Conservation (phyloP, 2,113 vertebrate species). For the Halichoeres trimaculatus region DNA sequence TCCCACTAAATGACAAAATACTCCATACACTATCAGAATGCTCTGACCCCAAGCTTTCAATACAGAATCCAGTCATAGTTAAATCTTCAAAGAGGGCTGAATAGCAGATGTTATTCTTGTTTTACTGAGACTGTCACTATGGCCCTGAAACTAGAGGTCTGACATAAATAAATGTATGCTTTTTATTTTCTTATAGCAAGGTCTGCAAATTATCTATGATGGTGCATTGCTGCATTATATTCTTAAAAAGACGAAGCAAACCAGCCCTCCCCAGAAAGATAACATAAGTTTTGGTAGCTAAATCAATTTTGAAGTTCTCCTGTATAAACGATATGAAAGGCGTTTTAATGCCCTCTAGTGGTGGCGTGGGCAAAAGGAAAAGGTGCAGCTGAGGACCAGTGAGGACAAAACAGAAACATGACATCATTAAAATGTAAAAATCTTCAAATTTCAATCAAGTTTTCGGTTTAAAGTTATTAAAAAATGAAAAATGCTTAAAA, state of each 20-base stretch:
- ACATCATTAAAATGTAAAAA: neutral
- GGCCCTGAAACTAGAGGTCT: neutral
- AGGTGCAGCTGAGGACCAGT: neutral
- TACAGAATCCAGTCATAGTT: neutral
- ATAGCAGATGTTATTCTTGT: neutral
- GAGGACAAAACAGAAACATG: neutral
- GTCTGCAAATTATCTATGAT: neutral
- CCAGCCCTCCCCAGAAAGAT: neutral
- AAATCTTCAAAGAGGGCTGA: neutral
- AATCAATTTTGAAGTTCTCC: neutral
- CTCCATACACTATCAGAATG: neutral
- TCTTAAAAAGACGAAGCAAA: neutral
- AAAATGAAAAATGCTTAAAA: too few relatives aligned
- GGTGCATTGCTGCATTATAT: neutral
- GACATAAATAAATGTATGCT: neutral
- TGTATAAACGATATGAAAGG: neutral
- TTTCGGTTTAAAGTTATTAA: too few relatives aligned
- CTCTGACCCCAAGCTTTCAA: neutral
- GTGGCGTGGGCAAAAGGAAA: conserved; percentile 5
- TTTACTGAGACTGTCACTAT: neutral
- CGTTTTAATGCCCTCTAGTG: conserved; percentile 56
- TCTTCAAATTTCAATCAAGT: neutral
- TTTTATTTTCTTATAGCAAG: neutral
- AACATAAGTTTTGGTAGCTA: neutral
- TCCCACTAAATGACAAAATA: neutral